phyloP scores from a whole-genome alignment of 2,888 invertebrate species.

The Lobophora halterata region DNA sequence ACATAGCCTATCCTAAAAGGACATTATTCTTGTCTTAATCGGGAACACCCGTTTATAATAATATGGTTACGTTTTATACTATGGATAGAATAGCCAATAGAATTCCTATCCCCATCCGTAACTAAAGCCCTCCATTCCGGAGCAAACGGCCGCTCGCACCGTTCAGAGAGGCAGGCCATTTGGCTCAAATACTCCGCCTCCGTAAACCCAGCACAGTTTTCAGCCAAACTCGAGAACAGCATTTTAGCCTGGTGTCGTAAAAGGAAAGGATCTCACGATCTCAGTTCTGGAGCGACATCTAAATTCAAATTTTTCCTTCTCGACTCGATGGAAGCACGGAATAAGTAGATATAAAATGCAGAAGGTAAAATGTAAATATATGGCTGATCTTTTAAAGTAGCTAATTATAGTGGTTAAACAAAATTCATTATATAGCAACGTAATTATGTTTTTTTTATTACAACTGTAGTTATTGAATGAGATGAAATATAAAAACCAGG shows the following conservation, averaged over 20 bases:
- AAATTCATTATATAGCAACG: too few relatives aligned
- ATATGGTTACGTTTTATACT: too few relatives aligned
- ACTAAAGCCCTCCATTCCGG: slow-evolving; percentile 54
- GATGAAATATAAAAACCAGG: too few relatives aligned
- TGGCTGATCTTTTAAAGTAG: too few relatives aligned
- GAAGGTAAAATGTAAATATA: too few relatives aligned
- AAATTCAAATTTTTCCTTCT: slow-evolving; percentile 74
- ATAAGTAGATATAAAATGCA: too few relatives aligned
- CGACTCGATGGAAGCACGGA: slow-evolving; percentile 45
- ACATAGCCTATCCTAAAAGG: neutral
- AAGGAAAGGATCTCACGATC: slow-evolving; percentile 57
- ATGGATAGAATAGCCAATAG: slow-evolving; percentile 3
- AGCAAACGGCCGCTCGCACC: slow-evolving; percentile 67
- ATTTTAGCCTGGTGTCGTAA: slow-evolving; percentile 73
- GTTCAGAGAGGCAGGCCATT: slow-evolving; percentile 72
- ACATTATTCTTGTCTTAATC: too few relatives aligned
- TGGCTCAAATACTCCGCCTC: slow-evolving; percentile 66
- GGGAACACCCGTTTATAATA: too few relatives aligned
- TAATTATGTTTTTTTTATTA: too few relatives aligned
- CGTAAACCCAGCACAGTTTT: slow-evolving; percentile 70
- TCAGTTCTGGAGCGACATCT: slow-evolving; percentile 66
- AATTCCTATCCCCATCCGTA: slow-evolving; percentile 38
- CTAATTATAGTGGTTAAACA: too few relatives aligned
- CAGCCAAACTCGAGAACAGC: slow-evolving; percentile 66
- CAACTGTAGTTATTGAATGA: too few relatives aligned